Base-by-base conservation (phyloP, 1,140 invertebrate genomes). In the Schlechtendalia chinensis region DNA sequence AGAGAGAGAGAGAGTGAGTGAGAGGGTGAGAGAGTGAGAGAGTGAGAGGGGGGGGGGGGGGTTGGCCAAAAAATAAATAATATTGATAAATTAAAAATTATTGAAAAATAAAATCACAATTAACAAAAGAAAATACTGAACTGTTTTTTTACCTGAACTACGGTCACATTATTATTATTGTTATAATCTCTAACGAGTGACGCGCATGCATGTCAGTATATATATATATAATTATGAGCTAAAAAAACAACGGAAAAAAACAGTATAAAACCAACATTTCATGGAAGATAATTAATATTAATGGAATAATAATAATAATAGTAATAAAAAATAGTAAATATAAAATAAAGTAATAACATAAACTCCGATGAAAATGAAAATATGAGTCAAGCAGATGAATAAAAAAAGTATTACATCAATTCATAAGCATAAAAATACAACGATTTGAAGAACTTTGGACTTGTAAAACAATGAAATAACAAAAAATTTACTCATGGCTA, bases 401-500 rank as follows among this genome's bases (percentile, higher is more conserved):
- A 82, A 69, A 74, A 79, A 83, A 56, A 84, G 72, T 74, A 75
- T 81, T 72, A 81, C 72, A 56, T 77, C 32, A 71, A 82, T 84
- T 85, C 84, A 85, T 85, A 84, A 71, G 45, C 45, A 71, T 71
- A 65, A 83, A 83, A 83, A 74, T 74, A 82, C 82, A 83, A 83
- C 50, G 59, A 67, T 82, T 71, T 71, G 56, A 81, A 80, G 22
- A 83, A 80, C 74, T 53, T 80, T 45, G 82, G 65, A 72, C 63
- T 74, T 61, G 63, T 80, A 83, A 72, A 81, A 83, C 81, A 83
- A 82, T 81, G 83, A 87, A 86, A 84, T 85, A 85, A 85, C 84
- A 86, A 85, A 87, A 83, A 84, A 84, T 82, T 90, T 90, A 90
- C 90, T 90, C 89, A 90, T 92, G 88, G 87, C 87, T 87, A 85